Evolutionary conservation across 2,888 invertebrate genomes (phyloP), one percentile per base, ranked within the genome.

Genomic region (Oscheius sp.): DNA sequence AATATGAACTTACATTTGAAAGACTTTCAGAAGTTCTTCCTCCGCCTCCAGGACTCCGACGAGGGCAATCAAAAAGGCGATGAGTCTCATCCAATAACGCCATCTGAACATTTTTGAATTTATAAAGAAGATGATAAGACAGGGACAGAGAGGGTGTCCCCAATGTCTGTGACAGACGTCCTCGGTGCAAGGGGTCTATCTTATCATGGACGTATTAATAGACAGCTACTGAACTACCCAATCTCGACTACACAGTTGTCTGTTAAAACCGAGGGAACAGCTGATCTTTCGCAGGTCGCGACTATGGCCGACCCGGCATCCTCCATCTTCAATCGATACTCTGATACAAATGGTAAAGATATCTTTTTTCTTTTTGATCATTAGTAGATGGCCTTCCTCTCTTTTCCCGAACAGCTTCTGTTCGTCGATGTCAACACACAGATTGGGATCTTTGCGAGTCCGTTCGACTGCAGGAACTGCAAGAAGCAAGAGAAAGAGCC

Each of bases 401-500:
- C 54, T 77, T 77, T 49, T 50, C 73, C 24, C 56, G 71, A 32
- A 74, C 74, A 22, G 67, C 71, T 59, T 72, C 75, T 4, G 71
- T 70, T 14, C 57, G 74, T 6, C 61, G 81, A n/a, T 84, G 82
- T 51, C 78, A 78, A 30, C 83, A 84, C 71, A 79, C 81, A 0
- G 87, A 87, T 62, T 86, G 86, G 80, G 86, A 86, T 62, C 82
- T 85, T 44, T 83, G 86, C 64, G 87, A 91, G 89, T 90, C 91
- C 51, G 87, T 91, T 68, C 89, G 91, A 12, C 89, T 91, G 82
- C 89, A 94, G 54, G 96, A 97, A 86, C 89, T 97, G 75, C 95
- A 96, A 85, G 96, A 96, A 86, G 94, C 95, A 0, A 89, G 94
- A 77, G 94, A 94, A 2, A 89, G 96, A 73, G 94, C 95, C 17